Percentiles rank a stretch among this genome's conserved stretches.
phyloP scores from a whole-genome alignment of 1,140 invertebrate genomes.

The Metopolophium dirhodum region DNA sequence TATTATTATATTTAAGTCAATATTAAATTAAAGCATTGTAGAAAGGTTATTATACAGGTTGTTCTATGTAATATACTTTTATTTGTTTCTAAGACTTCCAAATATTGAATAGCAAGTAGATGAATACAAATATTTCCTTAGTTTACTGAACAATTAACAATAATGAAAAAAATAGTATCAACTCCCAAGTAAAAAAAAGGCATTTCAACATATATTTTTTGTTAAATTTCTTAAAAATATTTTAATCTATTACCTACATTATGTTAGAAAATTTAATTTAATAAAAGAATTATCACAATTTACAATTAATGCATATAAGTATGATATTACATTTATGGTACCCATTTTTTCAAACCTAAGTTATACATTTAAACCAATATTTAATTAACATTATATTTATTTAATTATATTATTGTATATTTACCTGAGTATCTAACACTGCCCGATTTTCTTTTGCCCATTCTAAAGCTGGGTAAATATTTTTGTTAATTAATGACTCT shows the following conservation, averaged over 20 bases:
- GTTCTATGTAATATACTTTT: not conserved
- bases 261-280: not conserved
- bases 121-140: not conserved
- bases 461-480: slow-evolving; percentile 81
- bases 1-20: not conserved
- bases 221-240: not conserved
- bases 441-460: slow-evolving; percentile 76
- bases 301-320: not conserved
- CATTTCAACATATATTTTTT: too few relatives aligned
- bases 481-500: slow-evolving; percentile 77
- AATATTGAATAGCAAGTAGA: not conserved
- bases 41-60: not conserved
- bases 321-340: not conserved
- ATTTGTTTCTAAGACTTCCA: too few relatives aligned
- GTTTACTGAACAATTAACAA: too few relatives aligned
- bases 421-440: slow-evolving; percentile 68
- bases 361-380: not conserved
- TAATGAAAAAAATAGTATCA: too few relatives aligned
- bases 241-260: not conserved
- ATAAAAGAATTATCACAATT: not conserved
- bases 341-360: not conserved
- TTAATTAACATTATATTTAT: not conserved
- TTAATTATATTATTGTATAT: not conserved
- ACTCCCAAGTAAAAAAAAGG: too few relatives aligned
- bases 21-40: not conserved